These are phyloP conservation scores for Shargacucullia verbasci DNA, from an alignment of 2,888 invertebrate genomes.

Conservation along the genomic window DNA sequence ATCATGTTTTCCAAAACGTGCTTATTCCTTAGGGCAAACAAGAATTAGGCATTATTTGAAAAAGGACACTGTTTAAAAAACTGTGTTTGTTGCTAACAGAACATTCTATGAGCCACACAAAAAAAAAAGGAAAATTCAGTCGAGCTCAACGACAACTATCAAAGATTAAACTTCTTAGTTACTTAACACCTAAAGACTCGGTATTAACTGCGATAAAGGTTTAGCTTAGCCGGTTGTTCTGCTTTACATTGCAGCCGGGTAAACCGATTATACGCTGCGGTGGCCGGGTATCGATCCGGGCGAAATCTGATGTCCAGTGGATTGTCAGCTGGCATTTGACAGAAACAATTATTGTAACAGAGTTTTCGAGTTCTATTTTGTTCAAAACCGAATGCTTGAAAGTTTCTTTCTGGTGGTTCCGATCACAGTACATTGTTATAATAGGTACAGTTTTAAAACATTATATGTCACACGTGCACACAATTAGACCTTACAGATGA, in stretches of 20 bases:
- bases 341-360: neutral
- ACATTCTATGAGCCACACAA: neutral
- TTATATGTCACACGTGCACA: too few species aligned
- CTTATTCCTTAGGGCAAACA: too few species aligned
- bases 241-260: conserved; percentile 20
- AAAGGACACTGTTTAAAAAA: too few species aligned
- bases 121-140: neutral
- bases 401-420: too few species aligned
- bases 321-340: neutral
- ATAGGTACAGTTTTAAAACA: too few species aligned
- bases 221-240: conserved; percentile 28
- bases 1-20: too few species aligned
- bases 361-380: too few species aligned
- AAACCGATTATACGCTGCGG: conserved; percentile 48
- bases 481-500: too few species aligned
- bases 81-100: too few species aligned
- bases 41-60: too few species aligned
- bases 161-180: conserved; percentile 8
- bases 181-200: conserved; percentile 3
- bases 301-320: neutral
- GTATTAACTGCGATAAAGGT: conserved; percentile 21
- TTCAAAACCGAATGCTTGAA: too few species aligned
- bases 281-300: conserved; percentile 15
- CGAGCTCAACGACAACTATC: conserved; percentile 6
- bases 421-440: too few species aligned